Conservation (phyloP, 2,113 vertebrate genomes). For the Crocuta crocuta region DNA sequence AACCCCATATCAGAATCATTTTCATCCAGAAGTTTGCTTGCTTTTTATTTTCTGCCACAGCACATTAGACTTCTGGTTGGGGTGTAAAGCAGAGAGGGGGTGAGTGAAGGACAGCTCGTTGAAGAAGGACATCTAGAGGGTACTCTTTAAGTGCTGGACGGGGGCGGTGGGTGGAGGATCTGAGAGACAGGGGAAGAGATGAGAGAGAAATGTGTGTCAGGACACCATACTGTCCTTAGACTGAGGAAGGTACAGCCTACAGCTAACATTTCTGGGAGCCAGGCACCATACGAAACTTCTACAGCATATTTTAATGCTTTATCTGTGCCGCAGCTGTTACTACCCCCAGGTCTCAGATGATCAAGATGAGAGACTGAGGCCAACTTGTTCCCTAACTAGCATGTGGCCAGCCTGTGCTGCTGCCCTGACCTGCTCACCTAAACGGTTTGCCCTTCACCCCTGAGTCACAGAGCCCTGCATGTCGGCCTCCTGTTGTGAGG, state of each 20-base stretch:
- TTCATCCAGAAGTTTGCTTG: background rate
- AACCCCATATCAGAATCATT: background rate
- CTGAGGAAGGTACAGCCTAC: background rate
- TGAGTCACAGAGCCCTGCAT: fast-evolving
- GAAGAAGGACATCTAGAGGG: background rate
- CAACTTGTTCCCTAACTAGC: background rate
- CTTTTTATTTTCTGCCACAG: slow-evolving; percentile 5
- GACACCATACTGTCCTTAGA: fast-evolving
- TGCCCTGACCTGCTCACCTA: fast-evolving
- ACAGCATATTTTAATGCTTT: background rate
- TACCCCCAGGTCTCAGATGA: no score
- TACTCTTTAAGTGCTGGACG: background rate
- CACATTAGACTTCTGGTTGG: background rate
- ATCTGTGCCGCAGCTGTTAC: background rate
- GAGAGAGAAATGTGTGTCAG: background rate
- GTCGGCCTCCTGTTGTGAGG: background rate
- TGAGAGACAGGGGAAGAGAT: background rate
- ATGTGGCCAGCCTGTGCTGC: background rate
- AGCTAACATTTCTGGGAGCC: background rate
- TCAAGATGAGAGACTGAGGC: background rate
- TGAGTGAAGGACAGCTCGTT: background rate
- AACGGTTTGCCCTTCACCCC: background rate
- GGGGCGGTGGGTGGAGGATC: background rate
- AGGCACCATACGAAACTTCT: background rate
- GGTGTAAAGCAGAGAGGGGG: background rate